A percentile compares a stretch with the other conserved stretches of the same genome.
Conservation (phyloP, 2,113 vertebrate genomes). For the Cyanistes caeruleus region DNA sequence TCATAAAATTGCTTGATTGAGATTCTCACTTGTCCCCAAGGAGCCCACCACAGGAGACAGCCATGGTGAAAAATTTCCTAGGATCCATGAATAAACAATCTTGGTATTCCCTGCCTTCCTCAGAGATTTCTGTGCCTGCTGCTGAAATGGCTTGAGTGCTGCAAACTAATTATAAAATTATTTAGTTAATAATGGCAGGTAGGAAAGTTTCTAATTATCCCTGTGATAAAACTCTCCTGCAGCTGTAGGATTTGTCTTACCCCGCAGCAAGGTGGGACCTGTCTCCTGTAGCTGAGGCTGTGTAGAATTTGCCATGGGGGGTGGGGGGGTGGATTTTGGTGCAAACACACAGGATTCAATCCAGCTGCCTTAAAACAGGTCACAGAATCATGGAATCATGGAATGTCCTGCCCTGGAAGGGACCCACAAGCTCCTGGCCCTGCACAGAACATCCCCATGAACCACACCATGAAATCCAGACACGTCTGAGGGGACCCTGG, state of each 20-base stretch:
- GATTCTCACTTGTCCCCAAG: not conserved
- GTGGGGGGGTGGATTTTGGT: not conserved
- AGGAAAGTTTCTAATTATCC: conserved; percentile 21
- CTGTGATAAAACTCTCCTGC: not conserved
- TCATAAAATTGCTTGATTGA: not conserved
- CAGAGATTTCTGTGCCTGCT: not conserved
- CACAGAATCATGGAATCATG: not conserved
- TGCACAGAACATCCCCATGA: not conserved
- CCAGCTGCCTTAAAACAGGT: too few relatives aligned
- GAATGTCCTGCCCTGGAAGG: not conserved
- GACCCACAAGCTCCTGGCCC: too few relatives aligned
- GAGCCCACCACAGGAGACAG: not conserved
- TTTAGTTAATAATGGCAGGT: conserved; percentile 43
- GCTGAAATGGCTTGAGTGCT: not conserved
- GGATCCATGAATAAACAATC: conserved; percentile 5
- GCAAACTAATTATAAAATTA: conserved; percentile 45
- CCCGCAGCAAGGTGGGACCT: conserved; percentile 9
- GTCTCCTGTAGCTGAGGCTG: not conserved
- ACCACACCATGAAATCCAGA: not conserved
- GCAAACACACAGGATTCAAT: fast-evolving
- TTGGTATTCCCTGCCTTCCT: not conserved
- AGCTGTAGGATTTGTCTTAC: conserved; percentile 9
- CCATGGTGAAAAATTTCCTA: not conserved
- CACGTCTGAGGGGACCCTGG: fast-evolving
- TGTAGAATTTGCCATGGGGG: not conserved